These are phyloP conservation scores for Tetragnatha montana DNA, from an alignment of 2,888 invertebrate genomes.

Conservation along the genomic window DNA sequence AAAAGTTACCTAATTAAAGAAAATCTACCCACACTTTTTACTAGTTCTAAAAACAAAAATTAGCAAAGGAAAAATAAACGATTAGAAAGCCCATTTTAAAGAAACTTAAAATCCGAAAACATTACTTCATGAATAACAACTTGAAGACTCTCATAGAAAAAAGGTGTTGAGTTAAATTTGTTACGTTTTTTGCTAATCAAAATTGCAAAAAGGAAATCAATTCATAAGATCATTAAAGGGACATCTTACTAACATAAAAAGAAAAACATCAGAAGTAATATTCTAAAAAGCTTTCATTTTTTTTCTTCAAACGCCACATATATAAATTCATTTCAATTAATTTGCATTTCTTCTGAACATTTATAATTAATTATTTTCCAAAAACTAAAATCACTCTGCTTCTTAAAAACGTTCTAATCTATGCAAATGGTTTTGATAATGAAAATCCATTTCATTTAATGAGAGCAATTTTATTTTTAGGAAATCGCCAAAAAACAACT, in stretches of 20 bases:
- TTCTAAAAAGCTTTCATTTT: background rate
- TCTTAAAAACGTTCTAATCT: background rate
- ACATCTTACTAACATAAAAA: background rate
- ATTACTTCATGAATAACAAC: background rate
- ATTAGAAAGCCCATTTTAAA: background rate
- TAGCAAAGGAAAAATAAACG: background rate
- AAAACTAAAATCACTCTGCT: background rate
- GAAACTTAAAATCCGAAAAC: background rate
- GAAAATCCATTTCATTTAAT: background rate
- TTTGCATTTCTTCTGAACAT: background rate
- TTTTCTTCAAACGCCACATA: background rate
- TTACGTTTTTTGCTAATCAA: background rate
- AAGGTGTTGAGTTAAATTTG: background rate
- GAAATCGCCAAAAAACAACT: too few relatives aligned
- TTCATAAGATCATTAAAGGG: background rate
- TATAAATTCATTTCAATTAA: background rate
- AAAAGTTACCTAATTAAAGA: background rate
- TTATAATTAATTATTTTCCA: background rate
- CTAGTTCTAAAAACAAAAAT: background rate
- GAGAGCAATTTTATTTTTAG: background rate
- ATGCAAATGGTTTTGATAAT: background rate
- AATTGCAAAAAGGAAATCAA: background rate
- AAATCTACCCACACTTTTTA: background rate
- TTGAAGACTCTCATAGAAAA: background rate
- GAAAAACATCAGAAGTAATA: background rate